Conservation (phyloP, 2,797 vertebrate genomes). For the Emys orbicularis region DNA sequence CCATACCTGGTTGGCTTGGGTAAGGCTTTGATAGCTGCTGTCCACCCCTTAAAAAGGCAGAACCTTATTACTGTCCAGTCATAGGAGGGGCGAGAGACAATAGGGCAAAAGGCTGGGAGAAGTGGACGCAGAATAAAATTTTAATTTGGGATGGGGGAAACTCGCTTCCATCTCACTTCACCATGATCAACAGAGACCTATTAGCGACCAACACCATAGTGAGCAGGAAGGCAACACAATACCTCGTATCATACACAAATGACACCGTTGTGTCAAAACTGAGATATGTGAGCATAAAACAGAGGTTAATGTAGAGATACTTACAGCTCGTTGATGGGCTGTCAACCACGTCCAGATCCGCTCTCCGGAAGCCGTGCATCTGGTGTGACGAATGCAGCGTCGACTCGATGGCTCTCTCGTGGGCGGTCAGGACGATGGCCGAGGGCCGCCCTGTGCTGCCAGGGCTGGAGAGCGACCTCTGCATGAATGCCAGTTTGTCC, state of each 20-base stretch:
- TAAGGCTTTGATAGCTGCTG: not conserved
- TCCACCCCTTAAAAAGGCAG: not conserved
- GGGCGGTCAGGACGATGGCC: slow-evolving; percentile 77
- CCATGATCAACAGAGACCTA: not conserved
- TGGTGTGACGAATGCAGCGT: slow-evolving; percentile 71
- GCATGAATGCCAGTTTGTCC: slow-evolving; percentile 84
- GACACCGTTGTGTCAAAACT: slow-evolving; percentile 22
- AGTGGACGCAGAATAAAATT: not conserved
- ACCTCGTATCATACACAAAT: not conserved
- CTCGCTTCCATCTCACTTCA: not conserved
- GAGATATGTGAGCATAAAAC: slow-evolving; percentile 19
- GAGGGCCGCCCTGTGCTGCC: slow-evolving; percentile 65
- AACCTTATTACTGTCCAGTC: not conserved
- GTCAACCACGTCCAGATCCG: slow-evolving; percentile 72
- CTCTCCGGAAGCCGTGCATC: slow-evolving; percentile 66
- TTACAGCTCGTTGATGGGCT: slow-evolving; percentile 81
- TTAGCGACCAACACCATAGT: not conserved
- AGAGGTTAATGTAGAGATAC: slow-evolving; percentile 72
- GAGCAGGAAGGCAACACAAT: not conserved
- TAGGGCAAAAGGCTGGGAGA: slow-evolving; percentile 1
- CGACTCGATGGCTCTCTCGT: slow-evolving; percentile 78
- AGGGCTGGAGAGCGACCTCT: slow-evolving; percentile 79
- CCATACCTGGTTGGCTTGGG: not conserved
- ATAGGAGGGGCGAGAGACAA: not conserved
- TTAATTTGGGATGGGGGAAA: not conserved